Percentiles rank a stretch among this genome's conserved stretches.
Conservation (phyloP, 2,113 vertebrate genomes). For the Catharus minimus region DNA sequence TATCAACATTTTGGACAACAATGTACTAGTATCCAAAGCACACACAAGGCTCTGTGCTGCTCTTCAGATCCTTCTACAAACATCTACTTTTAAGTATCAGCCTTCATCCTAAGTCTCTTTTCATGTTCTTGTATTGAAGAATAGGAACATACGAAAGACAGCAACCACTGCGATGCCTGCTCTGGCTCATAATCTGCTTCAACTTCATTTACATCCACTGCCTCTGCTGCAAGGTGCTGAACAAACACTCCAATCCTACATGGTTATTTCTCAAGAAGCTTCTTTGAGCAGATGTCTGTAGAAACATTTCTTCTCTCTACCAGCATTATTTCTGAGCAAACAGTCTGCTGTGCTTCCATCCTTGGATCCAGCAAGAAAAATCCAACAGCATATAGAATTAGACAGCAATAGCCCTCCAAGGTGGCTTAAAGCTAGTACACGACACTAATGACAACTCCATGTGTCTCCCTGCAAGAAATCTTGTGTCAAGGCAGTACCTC, state of each 20-base stretch:
- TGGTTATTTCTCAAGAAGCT: not conserved
- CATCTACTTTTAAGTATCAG: not conserved
- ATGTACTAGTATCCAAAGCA: not conserved
- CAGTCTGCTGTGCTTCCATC: not conserved
- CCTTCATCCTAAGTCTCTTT: not conserved
- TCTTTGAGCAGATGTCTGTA: not conserved
- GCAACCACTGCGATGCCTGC: not conserved
- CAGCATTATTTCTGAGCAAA: not conserved
- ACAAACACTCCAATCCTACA: fast-evolving
- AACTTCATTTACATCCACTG: not conserved
- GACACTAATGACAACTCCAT: not conserved
- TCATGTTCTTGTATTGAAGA: not conserved
- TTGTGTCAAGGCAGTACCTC: not conserved
- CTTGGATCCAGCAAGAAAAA: not conserved
- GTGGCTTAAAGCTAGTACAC: not conserved
- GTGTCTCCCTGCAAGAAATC: not conserved
- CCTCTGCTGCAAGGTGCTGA: not conserved
- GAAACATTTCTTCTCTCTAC: not conserved
- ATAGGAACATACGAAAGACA: not conserved
- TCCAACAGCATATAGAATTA: not conserved
- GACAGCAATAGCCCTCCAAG: not conserved
- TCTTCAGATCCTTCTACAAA: not conserved
- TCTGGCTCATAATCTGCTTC: not conserved
- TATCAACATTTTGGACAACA: not conserved
- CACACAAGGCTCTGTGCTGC: not conserved